Percentiles rank a stretch among this genome's conserved stretches.
Conservation (phyloP, 1,140 invertebrate genomes). For the Oryctes rhinoceros region DNA sequence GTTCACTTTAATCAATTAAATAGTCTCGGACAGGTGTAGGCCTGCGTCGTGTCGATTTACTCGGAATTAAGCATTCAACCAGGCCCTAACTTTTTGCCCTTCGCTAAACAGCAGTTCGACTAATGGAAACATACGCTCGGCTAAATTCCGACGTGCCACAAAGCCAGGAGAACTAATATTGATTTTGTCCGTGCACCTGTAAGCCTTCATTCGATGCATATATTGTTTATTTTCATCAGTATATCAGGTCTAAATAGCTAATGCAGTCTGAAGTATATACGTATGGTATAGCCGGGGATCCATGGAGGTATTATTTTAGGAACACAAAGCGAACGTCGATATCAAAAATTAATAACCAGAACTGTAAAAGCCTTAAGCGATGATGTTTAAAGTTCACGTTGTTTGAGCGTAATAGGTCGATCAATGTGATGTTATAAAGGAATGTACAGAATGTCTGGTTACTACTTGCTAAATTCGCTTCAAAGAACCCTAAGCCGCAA, state of each 20-base stretch:
- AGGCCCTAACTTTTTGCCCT: neutral
- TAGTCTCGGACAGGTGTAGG: neutral
- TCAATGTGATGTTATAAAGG: too few relatives aligned
- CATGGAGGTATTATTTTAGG: neutral
- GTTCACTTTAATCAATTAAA: slow-evolving; percentile 7
- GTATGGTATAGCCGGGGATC: neutral
- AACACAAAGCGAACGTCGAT: neutral
- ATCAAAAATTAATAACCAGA: slow-evolving; percentile 9
- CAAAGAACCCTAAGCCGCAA: too few relatives aligned
- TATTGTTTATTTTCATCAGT: neutral
- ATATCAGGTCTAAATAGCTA: slow-evolving; percentile 5
- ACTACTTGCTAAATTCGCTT: too few relatives aligned
- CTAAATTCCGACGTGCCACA: neutral
- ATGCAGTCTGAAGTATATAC: neutral
- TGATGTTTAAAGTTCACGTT: too few relatives aligned
- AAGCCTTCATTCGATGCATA: neutral
- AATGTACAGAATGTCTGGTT: too few relatives aligned
- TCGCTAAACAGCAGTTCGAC: neutral
- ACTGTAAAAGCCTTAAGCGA: neutral
- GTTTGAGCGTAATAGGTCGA: too few relatives aligned
- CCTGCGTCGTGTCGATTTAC: neutral
- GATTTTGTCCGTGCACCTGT: neutral
- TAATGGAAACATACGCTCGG: neutral
- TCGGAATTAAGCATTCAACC: neutral
- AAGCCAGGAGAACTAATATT: neutral